phyloP scores from a whole-genome alignment of 2,113 vertebrate genomes.

The Recurvirostra avosetta region DNA sequence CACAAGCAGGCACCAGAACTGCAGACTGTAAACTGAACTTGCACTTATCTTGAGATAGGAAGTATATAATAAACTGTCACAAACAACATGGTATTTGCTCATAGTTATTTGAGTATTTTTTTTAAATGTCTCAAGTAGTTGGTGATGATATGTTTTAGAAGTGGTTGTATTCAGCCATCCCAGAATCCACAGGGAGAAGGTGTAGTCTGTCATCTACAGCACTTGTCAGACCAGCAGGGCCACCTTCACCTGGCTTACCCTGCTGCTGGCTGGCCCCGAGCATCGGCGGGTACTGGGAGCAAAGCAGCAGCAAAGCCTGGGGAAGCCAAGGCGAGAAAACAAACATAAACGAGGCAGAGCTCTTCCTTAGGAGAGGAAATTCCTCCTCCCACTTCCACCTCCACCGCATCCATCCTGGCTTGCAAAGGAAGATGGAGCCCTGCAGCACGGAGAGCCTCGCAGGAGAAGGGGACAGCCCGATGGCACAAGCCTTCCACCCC shows the following conservation, averaged over 20 bases:
- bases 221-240: not conserved
- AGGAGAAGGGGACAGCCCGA: not conserved
- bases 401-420: not conserved
- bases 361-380: not conserved
- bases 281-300: not conserved
- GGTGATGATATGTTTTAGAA: not conserved
- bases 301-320: not conserved
- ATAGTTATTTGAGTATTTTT: not conserved
- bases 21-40: not conserved
- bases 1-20: not conserved
- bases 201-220: not conserved
- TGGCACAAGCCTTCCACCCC: not conserved
- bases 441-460: not conserved
- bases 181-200: not conserved
- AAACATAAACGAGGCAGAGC: not conserved
- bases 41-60: not conserved
- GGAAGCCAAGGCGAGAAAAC: not conserved
- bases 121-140: no score
- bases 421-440: not conserved
- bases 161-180: not conserved
- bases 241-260: not conserved
- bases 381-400: not conserved
- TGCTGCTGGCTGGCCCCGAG: not conserved
- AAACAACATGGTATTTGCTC: not conserved
- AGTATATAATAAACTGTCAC: not conserved